These are phyloP conservation scores for Ostrea edulis DNA, from an alignment of 1,140 invertebrate species.

Conservation along the genomic window DNA sequence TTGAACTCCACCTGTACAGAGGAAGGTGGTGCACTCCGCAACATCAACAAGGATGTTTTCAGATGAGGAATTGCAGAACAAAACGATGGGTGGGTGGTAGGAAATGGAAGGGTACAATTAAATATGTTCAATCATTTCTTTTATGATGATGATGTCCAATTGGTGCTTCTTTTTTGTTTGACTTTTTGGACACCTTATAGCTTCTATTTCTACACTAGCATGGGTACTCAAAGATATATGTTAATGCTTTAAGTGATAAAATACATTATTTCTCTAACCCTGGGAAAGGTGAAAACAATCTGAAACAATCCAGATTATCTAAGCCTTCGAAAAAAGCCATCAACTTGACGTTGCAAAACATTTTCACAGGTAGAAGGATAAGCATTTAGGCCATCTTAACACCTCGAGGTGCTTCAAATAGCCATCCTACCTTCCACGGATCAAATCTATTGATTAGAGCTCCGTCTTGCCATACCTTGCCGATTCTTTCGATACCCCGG, in stretches of 20 bases:
- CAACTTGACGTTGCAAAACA: constrained; percentile 18
- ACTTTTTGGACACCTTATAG: not conserved
- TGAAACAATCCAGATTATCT: constrained; percentile 34
- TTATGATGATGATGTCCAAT: too few relatives aligned
- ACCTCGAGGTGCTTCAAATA: constrained; percentile 39
- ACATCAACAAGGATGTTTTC: not conserved
- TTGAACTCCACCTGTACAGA: not conserved
- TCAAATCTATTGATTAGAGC: constrained; percentile 20
- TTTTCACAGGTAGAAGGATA: constrained; percentile 35
- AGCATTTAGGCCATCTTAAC: constrained; percentile 30
- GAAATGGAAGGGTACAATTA: not conserved
- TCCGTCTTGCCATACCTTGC: constrained; percentile 20
- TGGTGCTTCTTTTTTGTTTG: not conserved
- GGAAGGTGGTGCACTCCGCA: not conserved
- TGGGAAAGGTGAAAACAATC: constrained; percentile 33
- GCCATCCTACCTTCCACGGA: constrained; percentile 21
- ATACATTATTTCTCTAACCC: constrained; percentile 29
- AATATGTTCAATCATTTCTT: too few relatives aligned
- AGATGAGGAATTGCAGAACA: not conserved
- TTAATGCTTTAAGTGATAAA: not conserved
- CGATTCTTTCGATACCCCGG: constrained; percentile 8
- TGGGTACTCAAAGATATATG: not conserved
- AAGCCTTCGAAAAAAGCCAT: constrained; percentile 19
- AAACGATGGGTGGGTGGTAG: not conserved
- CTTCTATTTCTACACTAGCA: not conserved